phyloP scores from a whole-genome alignment of 2,888 invertebrate genomes.

The Microdon myrmicae region DNA sequence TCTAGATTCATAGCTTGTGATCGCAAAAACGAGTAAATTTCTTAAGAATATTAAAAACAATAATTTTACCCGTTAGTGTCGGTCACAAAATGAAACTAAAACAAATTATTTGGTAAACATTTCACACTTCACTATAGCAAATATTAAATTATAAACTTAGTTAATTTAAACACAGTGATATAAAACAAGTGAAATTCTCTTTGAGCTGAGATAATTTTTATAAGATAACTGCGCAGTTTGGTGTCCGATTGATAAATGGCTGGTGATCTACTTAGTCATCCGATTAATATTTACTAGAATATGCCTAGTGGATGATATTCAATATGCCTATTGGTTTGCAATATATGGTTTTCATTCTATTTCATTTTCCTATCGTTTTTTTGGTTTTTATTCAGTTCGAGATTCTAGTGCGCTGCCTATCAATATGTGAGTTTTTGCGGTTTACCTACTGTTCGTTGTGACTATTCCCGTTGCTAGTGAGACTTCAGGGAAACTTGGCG shows the following conservation, averaged over 20 bases:
- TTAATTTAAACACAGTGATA: slow-evolving; percentile 2
- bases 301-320: slow-evolving; percentile 40
- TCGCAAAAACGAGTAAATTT: slow-evolving; percentile 67
- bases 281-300: slow-evolving; percentile 54
- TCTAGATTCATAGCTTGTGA: slow-evolving; percentile 67
- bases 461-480: slow-evolving; percentile 11
- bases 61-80: slow-evolving; percentile 67
- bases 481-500: background rate
- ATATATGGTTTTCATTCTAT: slow-evolving; percentile 12
- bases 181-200: background rate
- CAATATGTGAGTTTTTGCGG: slow-evolving; percentile 35
- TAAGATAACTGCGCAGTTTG: slow-evolving; percentile 48
- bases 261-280: slow-evolving; percentile 54
- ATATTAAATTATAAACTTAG: slow-evolving; percentile 1
- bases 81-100: slow-evolving; percentile 68
- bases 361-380: background rate
- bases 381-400: slow-evolving; percentile 16
- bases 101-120: slow-evolving; percentile 47
- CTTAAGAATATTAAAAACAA: slow-evolving; percentile 26
- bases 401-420: slow-evolving; percentile 23
- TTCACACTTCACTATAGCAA: too few species aligned
- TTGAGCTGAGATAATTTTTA: slow-evolving; percentile 4
- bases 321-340: slow-evolving; percentile 43
- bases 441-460: slow-evolving; percentile 32
- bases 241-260: slow-evolving; percentile 50